Evolutionary conservation across 2,113 vertebrate species (phyloP), one percentile per base, ranked within the genome.

Genomic region (Baryphthengus martii): DNA sequence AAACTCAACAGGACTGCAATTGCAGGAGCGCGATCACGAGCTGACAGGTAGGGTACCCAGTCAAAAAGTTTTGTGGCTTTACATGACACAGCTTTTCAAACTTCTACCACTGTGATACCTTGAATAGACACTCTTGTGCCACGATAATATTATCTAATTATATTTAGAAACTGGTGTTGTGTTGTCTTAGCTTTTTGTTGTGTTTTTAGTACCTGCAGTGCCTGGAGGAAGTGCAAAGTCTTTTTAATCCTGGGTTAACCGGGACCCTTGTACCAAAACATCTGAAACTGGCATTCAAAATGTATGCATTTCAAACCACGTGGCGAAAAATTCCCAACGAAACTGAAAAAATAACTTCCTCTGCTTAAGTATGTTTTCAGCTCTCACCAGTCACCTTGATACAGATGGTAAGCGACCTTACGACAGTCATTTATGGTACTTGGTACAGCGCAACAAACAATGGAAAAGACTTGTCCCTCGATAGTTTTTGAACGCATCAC

Each of bases 231-330:
- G 53, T 17, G 37, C 31, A 53, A 85, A 40, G 37, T 53, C 65
- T 40, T 76, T 88, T 74, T 75, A 75, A 89, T 67, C 61, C 83
- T 40, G 31, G 33, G 9, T 86, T 72, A 50, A 68, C 55, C 49
- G 70, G 25, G 25, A 88, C 66, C 35, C 39, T 53, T 76, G 25
- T 18, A 83, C 33, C 72, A 14, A 80, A 88, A 71, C 25, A 45
- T 4, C 31, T 2, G 6, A 13, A 37, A 82, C 29, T 17, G 53
- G 58, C 49, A 53, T 73, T 85, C 44, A 29, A 72, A 76, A 42
- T 12, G 7, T 1, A 29, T 2, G 7, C 20, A 45, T n/a, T 85
- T 68, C 67, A 76, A 88, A 62, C 18, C 42, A 52, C 0, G 2
- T 19, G 61, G 80, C 4, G 10, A 90, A 39, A 79, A 44, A 75